Conservation (phyloP, 2,888 invertebrate species). For the Conomelus anceps region DNA sequence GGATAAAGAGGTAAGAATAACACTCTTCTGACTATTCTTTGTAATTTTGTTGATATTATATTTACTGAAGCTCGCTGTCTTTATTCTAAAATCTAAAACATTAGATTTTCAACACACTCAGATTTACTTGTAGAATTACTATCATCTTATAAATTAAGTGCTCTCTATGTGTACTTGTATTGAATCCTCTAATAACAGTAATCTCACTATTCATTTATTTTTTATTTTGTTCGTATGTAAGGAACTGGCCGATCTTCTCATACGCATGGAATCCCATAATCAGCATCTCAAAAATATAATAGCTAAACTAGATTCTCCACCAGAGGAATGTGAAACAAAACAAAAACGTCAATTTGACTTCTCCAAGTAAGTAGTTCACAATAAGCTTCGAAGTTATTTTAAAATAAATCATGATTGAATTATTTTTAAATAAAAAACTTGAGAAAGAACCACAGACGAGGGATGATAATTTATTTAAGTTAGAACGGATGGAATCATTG, state of each 20-base stretch:
- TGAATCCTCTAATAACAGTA: no score
- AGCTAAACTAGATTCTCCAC: constrained; percentile 21
- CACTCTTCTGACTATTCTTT: background rate
- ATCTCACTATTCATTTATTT: no score
- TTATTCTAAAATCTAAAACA: no score
- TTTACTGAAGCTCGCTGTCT: no score
- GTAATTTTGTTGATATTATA: background rate
- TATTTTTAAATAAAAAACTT: no score
- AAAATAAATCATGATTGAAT: background rate
- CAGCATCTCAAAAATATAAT: constrained; percentile 66
- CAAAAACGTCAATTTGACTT: constrained; percentile 37
- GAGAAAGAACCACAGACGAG: no score
- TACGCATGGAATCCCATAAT: constrained; percentile 70
- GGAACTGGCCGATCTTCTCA: constrained; percentile 64
- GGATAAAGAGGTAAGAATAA: background rate
- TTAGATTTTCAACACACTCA: no score
- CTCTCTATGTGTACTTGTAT: no score
- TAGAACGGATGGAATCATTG: no score
- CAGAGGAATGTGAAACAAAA: constrained; percentile 43
- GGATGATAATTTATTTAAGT: no score
- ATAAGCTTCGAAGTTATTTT: background rate
- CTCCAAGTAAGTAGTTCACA: constrained; percentile 23
- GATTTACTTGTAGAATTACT: background rate
- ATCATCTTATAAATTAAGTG: background rate
- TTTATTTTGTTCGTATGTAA: constrained; percentile 41